Evolutionary conservation across 2,113 vertebrate genomes (phyloP).

Genomic region (Anarhynchus alexandrinus): DNA sequence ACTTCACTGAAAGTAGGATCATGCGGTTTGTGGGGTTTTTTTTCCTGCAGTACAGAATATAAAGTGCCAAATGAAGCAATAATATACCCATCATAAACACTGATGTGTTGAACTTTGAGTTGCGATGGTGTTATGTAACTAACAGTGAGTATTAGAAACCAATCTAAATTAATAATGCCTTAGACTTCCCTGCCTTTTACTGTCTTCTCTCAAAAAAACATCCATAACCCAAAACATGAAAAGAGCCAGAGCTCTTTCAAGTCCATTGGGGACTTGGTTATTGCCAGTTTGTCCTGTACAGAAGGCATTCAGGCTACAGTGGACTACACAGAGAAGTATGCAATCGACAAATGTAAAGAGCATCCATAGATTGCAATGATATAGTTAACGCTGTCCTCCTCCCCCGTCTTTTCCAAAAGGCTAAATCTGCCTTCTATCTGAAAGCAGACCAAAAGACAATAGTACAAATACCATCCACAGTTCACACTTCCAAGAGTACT

Average conservation of each 20-base stretch:
- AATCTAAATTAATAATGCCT: background rate
- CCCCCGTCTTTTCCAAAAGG: background rate
- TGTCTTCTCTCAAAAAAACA: background rate
- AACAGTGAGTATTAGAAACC: background rate
- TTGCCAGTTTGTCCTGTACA: background rate
- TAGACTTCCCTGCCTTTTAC: background rate
- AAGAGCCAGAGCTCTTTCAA: background rate
- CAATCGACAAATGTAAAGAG: background rate
- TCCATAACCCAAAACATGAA: background rate
- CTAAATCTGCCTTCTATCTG: background rate
- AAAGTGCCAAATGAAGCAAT: background rate
- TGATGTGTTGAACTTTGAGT: background rate
- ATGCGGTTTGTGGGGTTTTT: background rate
- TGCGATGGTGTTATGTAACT: background rate
- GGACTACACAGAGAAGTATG: background rate
- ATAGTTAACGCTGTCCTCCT: background rate
- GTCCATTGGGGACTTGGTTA: background rate
- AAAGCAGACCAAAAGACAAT: conserved; percentile 31
- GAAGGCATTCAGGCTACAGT: background rate
- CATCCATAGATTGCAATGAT: background rate
- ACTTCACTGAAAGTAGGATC: background rate
- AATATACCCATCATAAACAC: background rate
- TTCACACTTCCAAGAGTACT: background rate
- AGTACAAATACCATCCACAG: conserved; percentile 24
- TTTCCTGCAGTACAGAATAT: background rate